A percentile compares a stretch with the other conserved stretches of the same genome.
These are phyloP conservation scores for Sinotaia quadrata DNA, from an alignment of 2,888 invertebrate genomes.

Conservation along the genomic window DNA sequence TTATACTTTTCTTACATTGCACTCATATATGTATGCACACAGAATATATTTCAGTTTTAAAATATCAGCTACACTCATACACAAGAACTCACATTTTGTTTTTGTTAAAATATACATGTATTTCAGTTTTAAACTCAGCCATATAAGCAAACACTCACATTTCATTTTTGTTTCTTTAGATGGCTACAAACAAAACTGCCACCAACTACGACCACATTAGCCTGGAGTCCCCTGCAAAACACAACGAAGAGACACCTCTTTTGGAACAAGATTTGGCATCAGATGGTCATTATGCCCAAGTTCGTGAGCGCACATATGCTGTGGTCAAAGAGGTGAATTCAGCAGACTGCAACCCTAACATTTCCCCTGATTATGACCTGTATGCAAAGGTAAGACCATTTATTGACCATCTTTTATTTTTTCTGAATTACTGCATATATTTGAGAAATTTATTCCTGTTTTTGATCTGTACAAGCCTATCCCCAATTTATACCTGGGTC, in stretches of 20 bases:
- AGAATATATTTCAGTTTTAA: too few species aligned
- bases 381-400: constrained; percentile 16
- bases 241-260: constrained; percentile 7
- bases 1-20: too few species aligned
- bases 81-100: too few species aligned
- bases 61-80: too few species aligned
- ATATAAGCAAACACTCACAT: too few species aligned
- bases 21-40: too few species aligned
- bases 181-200: constrained; percentile 7
- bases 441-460: too few species aligned
- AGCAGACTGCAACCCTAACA: constrained; percentile 2
- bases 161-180: too few species aligned
- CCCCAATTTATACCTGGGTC: too few species aligned
- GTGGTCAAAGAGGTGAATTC: constrained; percentile 34
- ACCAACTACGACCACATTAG: constrained; percentile 26
- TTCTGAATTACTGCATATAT: too few species aligned
- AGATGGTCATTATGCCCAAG: constrained; percentile 34
- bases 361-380: constrained; percentile 7
- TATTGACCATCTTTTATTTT: neutral
- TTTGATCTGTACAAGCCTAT: too few species aligned
- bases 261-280: constrained; percentile 26
- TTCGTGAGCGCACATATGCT: constrained; percentile 35
- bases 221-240: constrained; percentile 13
- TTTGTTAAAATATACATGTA: neutral
- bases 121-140: too few species aligned